phyloP scores from a whole-genome alignment of 2,113 vertebrate genomes.

The Junco hyemalis region DNA sequence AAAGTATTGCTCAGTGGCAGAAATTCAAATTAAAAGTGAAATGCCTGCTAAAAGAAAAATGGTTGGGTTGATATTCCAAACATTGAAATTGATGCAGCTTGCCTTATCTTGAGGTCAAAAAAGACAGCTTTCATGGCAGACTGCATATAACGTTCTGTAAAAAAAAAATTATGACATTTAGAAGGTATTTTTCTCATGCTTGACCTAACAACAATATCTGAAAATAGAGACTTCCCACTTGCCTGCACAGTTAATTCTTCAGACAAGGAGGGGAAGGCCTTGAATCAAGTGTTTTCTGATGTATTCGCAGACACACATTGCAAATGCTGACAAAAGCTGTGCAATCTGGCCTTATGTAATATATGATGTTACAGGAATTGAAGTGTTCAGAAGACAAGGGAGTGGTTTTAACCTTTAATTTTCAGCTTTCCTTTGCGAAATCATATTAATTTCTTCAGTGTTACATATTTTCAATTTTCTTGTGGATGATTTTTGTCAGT shows the following conservation, averaged over 20 bases:
- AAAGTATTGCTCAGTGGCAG: not conserved
- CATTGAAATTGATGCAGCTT: not conserved
- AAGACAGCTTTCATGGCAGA: not conserved
- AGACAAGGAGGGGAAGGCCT: not conserved
- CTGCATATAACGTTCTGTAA: not conserved
- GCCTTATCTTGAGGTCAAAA: not conserved
- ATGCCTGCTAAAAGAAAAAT: not conserved
- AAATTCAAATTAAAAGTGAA: not conserved
- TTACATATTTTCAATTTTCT: not conserved
- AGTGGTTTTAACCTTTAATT: not conserved
- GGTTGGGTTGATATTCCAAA: not conserved
- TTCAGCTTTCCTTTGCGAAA: conserved; percentile 14
- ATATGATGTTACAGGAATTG: not conserved
- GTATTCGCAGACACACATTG: not conserved
- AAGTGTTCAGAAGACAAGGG: not conserved
- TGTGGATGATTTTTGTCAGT: not conserved
- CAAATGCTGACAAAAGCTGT: not conserved
- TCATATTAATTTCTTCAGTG: not conserved
- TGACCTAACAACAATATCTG: not conserved
- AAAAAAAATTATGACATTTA: not conserved
- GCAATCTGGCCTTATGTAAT: not conserved
- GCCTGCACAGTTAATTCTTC: not conserved
- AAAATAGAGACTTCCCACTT: not conserved
- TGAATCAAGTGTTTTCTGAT: not conserved
- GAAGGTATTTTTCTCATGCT: not conserved